Evolutionary conservation across 2,888 invertebrate species (phyloP).

Genomic region (Synanthedon vespiformis): DNA sequence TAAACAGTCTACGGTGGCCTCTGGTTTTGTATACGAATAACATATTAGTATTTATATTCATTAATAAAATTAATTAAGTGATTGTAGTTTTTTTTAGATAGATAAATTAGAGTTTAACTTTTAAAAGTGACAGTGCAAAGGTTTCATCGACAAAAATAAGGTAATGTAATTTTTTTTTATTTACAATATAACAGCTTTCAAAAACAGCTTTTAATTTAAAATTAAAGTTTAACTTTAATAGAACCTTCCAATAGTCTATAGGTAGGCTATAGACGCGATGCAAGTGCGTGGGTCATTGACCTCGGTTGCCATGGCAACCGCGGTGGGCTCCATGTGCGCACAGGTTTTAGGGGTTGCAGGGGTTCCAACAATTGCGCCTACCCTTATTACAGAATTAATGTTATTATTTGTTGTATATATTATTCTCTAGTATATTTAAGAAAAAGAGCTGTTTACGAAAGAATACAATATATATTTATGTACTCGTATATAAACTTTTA

Average conservation of each 20-base stretch:
- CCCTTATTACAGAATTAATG: neutral
- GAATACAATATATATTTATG: too few species aligned
- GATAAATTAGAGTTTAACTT: neutral
- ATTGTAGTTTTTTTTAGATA: neutral
- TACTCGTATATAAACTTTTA: too few species aligned
- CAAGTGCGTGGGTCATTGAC: conserved; percentile 51
- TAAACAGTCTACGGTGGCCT: conserved; percentile 12
- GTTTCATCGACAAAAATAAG: neutral
- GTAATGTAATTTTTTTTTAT: neutral
- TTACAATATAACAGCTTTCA: too few species aligned
- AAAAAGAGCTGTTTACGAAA: too few species aligned
- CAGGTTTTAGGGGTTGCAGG: conserved; percentile 12
- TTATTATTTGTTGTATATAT: too few species aligned
- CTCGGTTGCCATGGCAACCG: conserved; percentile 50
- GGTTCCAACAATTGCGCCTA: neutral
- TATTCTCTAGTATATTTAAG: too few species aligned
- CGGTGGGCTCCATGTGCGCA: conserved; percentile 40
- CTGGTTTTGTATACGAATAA: conserved; percentile 15
- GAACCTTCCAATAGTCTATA: neutral
- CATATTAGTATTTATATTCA: conserved; percentile 5
- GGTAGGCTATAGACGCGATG: conserved; percentile 17
- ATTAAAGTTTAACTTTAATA: too few species aligned
- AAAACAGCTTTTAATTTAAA: too few species aligned
- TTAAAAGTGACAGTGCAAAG: neutral
- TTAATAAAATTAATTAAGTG: neutral